Conservation (phyloP, 2,797 vertebrate genomes). For the Phaenicophaeus curvirostris region DNA sequence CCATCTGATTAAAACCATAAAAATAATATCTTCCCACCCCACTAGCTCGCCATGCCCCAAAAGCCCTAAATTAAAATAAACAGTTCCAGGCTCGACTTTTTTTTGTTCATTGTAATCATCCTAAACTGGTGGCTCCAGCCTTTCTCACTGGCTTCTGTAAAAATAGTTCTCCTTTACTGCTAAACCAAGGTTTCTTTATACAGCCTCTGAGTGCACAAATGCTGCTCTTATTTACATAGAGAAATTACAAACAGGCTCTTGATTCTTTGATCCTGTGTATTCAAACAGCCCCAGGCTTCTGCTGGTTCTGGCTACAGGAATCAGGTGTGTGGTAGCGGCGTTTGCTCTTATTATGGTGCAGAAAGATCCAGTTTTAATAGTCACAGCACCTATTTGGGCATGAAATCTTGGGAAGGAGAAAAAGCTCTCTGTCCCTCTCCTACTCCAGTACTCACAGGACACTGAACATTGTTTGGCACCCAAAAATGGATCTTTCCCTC, state of each 20-base stretch:
- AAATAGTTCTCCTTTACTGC: conserved; percentile 54
- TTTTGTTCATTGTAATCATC: conserved; percentile 46
- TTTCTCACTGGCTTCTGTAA: conserved; percentile 43
- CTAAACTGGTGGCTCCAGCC: conserved; percentile 22
- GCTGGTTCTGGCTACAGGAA: not conserved
- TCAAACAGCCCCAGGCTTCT: not conserved
- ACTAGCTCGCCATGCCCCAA: not conserved
- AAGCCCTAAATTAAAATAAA: conserved; percentile 42
- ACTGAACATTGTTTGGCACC: not conserved
- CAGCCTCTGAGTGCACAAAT: not conserved
- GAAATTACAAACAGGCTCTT: not conserved
- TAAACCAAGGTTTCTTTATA: conserved; percentile 29
- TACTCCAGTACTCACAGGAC: not conserved
- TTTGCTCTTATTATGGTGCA: not conserved
- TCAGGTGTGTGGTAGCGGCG: not conserved
- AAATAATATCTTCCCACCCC: conserved; percentile 25
- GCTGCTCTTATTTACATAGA: not conserved
- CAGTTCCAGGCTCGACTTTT: conserved; percentile 13
- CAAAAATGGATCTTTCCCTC: not conserved
- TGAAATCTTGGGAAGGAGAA: not conserved
- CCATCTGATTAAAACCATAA: conserved; percentile 25
- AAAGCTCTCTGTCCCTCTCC: not conserved
- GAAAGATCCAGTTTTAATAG: not conserved
- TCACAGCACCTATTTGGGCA: not conserved
- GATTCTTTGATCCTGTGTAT: conserved; percentile 16